Conservation (phyloP, 2,888 invertebrate genomes). For the Macaria liturata region DNA sequence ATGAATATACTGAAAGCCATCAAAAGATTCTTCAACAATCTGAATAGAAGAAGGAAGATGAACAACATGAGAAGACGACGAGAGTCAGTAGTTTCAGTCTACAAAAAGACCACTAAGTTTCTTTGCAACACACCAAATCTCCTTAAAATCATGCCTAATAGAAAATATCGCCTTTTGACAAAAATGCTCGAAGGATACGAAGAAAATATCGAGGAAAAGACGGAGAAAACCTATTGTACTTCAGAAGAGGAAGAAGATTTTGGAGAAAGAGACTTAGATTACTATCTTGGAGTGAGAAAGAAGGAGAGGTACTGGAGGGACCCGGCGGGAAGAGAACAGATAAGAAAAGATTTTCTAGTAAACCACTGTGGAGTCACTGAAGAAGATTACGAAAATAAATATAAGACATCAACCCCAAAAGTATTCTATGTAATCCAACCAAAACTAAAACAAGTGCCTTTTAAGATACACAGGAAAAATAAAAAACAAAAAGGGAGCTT, state of each 20-base stretch:
- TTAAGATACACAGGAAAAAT: slow-evolving; percentile 66
- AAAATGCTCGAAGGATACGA: slow-evolving; percentile 54
- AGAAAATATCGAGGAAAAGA: slow-evolving; percentile 32
- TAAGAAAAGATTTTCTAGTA: slow-evolving; percentile 70
- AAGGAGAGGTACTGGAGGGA: slow-evolving; percentile 74
- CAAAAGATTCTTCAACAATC: slow-evolving; percentile 41
- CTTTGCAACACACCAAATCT: slow-evolving; percentile 64
- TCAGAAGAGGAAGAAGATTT: slow-evolving; percentile 53
- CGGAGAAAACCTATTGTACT: slow-evolving; percentile 20
- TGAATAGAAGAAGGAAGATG: slow-evolving; percentile 45
- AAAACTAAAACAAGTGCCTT: slow-evolving; percentile 72
- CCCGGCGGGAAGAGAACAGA: slow-evolving; percentile 67
- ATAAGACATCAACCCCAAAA: slow-evolving; percentile 52
- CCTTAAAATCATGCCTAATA: slow-evolving; percentile 65
- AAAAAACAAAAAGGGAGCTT: slow-evolving; percentile 47
- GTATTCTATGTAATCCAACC: slow-evolving; percentile 51
- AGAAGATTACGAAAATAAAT: slow-evolving; percentile 66
- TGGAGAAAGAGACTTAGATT: slow-evolving; percentile 71
- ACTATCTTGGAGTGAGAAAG: slow-evolving; percentile 68
- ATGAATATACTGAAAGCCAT: slow-evolving; percentile 42
- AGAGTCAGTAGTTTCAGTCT: slow-evolving; percentile 72
- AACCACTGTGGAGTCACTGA: slow-evolving; percentile 71
- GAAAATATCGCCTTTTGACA: slow-evolving; percentile 51
- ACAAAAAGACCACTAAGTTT: slow-evolving; percentile 74
- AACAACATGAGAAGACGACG: slow-evolving; percentile 59